A percentile compares a stretch with the other conserved stretches of the same genome.
phyloP scores from a whole-genome alignment of 2,888 invertebrate genomes.

The Cantharis rustica region DNA sequence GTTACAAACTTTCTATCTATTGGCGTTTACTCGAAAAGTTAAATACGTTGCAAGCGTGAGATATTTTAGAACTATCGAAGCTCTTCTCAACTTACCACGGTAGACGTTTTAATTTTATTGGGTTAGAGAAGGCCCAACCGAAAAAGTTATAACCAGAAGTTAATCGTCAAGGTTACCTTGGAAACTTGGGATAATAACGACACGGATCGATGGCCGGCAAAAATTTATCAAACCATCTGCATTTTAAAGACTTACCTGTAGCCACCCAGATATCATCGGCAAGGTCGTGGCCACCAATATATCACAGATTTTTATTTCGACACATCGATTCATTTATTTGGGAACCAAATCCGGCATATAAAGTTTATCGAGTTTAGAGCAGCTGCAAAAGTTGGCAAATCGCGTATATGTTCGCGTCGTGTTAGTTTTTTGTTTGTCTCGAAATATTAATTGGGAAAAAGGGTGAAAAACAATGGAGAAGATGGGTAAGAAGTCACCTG shows the following conservation, averaged over 20 bases:
- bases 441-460: neutral
- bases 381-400: constrained; percentile 18
- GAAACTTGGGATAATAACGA: neutral
- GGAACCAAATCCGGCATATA: neutral
- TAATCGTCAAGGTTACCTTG: neutral
- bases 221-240: neutral
- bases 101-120: neutral
- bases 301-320: neutral
- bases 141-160: neutral
- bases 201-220: neutral
- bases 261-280: neutral
- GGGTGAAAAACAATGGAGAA: constrained; percentile 4
- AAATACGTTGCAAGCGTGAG: constrained; percentile 12
- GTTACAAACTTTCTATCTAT: constrained; percentile 28
- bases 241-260: neutral
- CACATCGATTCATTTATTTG: no score
- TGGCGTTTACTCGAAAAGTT: constrained; percentile 33
- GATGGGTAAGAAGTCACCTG: constrained; percentile 35
- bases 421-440: constrained; percentile 12
- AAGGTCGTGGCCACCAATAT: neutral
- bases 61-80: neutral
- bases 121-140: neutral
- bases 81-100: neutral
- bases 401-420: neutral
- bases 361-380: neutral